phyloP scores from a whole-genome alignment of 2,888 invertebrate genomes.

The Drosophila mimetica region DNA sequence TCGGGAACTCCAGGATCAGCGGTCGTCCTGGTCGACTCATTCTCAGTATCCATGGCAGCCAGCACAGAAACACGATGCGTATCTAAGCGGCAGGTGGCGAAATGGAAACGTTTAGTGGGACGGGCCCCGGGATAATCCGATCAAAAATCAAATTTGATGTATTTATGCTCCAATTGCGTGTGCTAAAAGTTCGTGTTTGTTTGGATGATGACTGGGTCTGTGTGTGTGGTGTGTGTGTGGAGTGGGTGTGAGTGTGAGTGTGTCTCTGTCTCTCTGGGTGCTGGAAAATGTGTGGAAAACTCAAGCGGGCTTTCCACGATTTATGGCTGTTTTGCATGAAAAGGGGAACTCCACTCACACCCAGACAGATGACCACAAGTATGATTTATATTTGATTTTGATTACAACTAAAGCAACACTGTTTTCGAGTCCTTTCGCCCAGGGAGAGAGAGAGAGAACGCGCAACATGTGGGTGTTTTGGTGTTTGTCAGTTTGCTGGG shows the following conservation, averaged over 20 bases:
- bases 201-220: constrained; percentile 12
- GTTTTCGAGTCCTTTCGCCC: constrained; percentile 11
- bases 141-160: constrained; percentile 26
- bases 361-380: constrained; percentile 53
- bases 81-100: constrained; percentile 86
- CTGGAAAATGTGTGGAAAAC: constrained; percentile 49
- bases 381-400: constrained; percentile 78
- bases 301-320: constrained; percentile 60
- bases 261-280: too few relatives aligned
- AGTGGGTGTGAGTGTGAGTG: constrained; percentile 13
- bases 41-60: constrained; percentile 98
- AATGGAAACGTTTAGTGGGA: constrained; percentile 73
- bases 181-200: constrained; percentile 40
- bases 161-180: constrained; percentile 65
- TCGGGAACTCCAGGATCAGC: constrained; percentile 85
- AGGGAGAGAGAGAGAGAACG: neutral
- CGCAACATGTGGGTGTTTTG: constrained; percentile 46
- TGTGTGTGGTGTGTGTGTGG: constrained; percentile 25
- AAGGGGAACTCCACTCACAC: constrained; percentile 24
- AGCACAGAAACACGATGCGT: constrained; percentile 96
- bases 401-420: constrained; percentile 72
- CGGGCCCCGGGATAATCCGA: constrained; percentile 48
- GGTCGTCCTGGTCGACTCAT: constrained; percentile 92
- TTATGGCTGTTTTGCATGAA: constrained; percentile 74
- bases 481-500: constrained; percentile 41